These are phyloP conservation scores for Liodrosophila aerea DNA, from an alignment of 2,888 invertebrate species.

Conservation along the genomic window DNA sequence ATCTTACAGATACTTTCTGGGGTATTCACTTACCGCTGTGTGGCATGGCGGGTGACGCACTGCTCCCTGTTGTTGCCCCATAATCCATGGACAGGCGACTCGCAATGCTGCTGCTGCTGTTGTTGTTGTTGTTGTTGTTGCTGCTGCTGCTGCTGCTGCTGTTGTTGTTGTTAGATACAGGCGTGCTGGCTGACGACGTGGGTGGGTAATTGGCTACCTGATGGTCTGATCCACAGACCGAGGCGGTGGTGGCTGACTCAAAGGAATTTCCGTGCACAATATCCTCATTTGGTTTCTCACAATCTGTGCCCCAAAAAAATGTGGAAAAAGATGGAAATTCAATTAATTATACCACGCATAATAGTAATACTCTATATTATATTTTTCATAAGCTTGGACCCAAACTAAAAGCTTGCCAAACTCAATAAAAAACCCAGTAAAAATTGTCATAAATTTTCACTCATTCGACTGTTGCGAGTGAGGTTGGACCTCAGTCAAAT, in stretches of 20 bases:
- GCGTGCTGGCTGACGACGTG: slow-evolving; percentile 53
- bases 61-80: slow-evolving; percentile 59
- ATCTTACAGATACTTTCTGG: slow-evolving; percentile 4
- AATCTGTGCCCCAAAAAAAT: slow-evolving; percentile 60
- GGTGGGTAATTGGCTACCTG: slow-evolving; percentile 79
- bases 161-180: slow-evolving; percentile 54
- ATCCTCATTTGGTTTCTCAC: slow-evolving; percentile 79
- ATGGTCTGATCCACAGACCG: slow-evolving; percentile 81
- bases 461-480: slow-evolving; percentile 33
- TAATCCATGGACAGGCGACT: slow-evolving; percentile 70
- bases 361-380: slow-evolving; percentile 8
- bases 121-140: slow-evolving; percentile 57
- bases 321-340: slow-evolving; percentile 17
- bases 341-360: slow-evolving; percentile 43
- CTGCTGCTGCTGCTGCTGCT: slow-evolving; percentile 40
- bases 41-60: slow-evolving; percentile 76
- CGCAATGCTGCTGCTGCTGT: slow-evolving; percentile 49
- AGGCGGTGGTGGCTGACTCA: slow-evolving; percentile 71
- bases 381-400: slow-evolving; percentile 34
- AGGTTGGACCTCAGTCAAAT: slow-evolving; percentile 30
- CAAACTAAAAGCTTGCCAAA: slow-evolving; percentile 65
- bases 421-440: slow-evolving; percentile 56
- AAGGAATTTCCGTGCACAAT: slow-evolving; percentile 73
- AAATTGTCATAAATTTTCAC: slow-evolving; percentile 18
- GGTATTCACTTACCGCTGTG: slow-evolving; percentile 74